Base-by-base conservation (phyloP, 2,113 vertebrate genomes). In the Oncorhynchus mykiss region DNA sequence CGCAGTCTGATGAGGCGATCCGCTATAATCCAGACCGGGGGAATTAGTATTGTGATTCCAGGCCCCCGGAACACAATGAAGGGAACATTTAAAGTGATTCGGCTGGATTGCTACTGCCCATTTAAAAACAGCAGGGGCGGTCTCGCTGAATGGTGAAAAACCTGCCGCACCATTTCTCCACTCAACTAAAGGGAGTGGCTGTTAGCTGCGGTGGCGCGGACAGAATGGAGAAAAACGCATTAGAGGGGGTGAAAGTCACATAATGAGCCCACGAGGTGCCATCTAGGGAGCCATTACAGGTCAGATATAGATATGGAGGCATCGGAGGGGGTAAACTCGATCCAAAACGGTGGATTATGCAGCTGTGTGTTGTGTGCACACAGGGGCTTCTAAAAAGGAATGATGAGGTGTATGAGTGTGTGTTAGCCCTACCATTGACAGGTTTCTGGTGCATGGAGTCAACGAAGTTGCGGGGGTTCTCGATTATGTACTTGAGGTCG, bases 361-460 rank as follows among this genome's bases (percentile, higher is more conserved):
- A 66, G 72, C 20, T 39, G 66, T 49, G 27, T 48, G 27, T 31
- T 25, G 66, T 34, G 24, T 27, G 27, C 8, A 64, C 48, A 1
- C 62, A 54, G 65, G 66, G 72, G 49, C 67, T 69, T 68, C 70
- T 45, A 18, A 54, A 18, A 54, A 54, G 51, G 14, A 54, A 14
- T 4, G 16, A 1, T 20, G 1, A 8, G 22, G 34, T 22, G 22
- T 31, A 25, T 57, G 24, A 57, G 25, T 34, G 24, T 14, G 73
- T 67, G 62, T 67, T 25, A 8, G 54, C 4, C 91, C 93, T 85
- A 99, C 98, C 98, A 0, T 99, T 99, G 69, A 98, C 95, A 0
- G 98, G 98, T 73, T 97, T 99, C 93, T 99, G 98, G 86, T 99
- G 98, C 91, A 96, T 88, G 0, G 98, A 96, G 85, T 99, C 98